Evolutionary conservation across 2,888 invertebrate species (phyloP), one percentile per base, ranked within the genome.

Genomic region (Uloborus plumipes): DNA sequence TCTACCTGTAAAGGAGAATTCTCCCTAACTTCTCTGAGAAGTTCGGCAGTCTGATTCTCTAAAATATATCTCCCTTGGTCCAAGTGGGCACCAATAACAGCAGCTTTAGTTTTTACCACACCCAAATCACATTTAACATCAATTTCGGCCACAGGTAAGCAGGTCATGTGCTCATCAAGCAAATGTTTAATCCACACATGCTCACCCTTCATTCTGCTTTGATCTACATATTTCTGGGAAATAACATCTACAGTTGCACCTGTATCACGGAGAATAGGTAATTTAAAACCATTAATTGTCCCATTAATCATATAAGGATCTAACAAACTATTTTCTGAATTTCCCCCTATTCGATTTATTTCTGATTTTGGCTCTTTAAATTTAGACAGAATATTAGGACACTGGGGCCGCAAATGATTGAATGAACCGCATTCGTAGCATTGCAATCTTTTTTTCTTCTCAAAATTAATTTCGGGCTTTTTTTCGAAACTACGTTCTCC

Each of bases 371-470:
- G 39, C 51, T 62, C 53, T 15, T n/a, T 39, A 11, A 39, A 31
- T 16, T 64, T 31, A 18, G 20, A 14, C 15, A 51, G 53, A 31
- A 15, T 18, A 16, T 55, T 53, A 20, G 62, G 53, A 39, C 73
- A 73, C 18, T 73, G 73, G 0, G 53, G 73, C 53, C 73, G 20
- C 7, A 73, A 31, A 39, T 62, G 73, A 11, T 26, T 20, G 2
- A 6, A 39, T 0, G 64, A 73, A 14, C 64, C 73, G 31, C 73
- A 73, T 31, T 73, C 73, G 39, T 64, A 73, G 14, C 73, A 73
- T 13, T 61, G 39, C 0, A 18, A 47, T 4, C 39, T n/a, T 53
- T 14, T 62, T 64, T 39, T 50, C 31, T 18, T 31, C n/a, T 73
- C 73, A 53, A 53, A 73, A n/a, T 64, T 64, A 1, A 14, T 64